Evolutionary conservation across 2,797 vertebrate genomes (phyloP).

Genomic region (Acipenser transmontanus): DNA sequence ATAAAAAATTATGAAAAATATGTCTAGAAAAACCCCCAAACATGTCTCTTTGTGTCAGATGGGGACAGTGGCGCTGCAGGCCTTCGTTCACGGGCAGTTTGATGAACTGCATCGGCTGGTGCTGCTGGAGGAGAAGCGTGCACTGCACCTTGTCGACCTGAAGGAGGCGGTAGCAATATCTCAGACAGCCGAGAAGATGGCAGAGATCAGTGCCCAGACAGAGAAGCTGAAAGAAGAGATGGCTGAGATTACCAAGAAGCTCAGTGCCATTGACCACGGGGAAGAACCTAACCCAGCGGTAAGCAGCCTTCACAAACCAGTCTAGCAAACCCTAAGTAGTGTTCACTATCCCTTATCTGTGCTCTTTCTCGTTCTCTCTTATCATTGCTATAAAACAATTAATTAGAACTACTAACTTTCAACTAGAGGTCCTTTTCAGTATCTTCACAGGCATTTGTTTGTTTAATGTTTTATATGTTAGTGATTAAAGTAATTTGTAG

Average conservation of each 20-base stretch:
- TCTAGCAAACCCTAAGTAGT: no score
- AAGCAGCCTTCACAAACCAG: conserved; percentile 13
- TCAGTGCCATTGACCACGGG: conserved; percentile 60
- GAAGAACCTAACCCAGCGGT: conserved; percentile 48
- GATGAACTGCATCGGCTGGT: conserved; percentile 68
- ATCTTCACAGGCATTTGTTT: no score
- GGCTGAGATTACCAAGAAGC: conserved; percentile 71
- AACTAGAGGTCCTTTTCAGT: no score
- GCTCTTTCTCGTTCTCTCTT: background rate
- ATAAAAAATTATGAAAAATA: no score
- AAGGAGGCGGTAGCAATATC: conserved; percentile 70
- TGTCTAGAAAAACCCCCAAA: no score
- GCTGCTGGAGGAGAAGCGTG: conserved; percentile 65
- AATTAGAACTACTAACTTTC: no score
- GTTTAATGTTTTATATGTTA: no score
- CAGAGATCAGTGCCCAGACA: conserved; percentile 63
- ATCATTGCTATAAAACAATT: background rate
- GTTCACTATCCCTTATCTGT: no score
- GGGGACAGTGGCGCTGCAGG: conserved; percentile 65
- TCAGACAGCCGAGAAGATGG: conserved; percentile 67
- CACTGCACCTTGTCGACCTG: conserved; percentile 69
- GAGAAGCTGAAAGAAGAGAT: conserved; percentile 77
- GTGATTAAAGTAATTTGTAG: no score
- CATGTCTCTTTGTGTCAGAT: conserved; percentile 42
- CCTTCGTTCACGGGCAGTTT: conserved; percentile 68